Base-by-base conservation (phyloP, 1,140 invertebrate species). In the Trichogramma pretiosum region DNA sequence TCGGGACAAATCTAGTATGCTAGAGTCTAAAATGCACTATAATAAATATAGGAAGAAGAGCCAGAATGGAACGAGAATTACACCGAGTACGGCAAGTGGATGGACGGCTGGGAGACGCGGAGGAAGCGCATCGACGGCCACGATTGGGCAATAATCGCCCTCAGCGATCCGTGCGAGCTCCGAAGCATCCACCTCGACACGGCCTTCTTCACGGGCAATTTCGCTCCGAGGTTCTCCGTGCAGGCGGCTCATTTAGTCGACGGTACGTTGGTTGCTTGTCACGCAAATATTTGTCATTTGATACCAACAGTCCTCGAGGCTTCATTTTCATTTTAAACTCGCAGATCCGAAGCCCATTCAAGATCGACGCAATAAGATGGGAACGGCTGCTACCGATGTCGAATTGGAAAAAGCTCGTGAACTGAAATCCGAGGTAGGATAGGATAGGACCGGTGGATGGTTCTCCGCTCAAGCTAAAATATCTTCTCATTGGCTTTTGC, bases 31-130 rank as follows among this genome's bases (percentile, higher is more conserved):
- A n/a, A n/a, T n/a, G n/a, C n/a, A n/a, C n/a, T n/a, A n/a, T n/a
- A n/a, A n/a, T 43, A 30, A 22, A 52, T 33, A 46, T 38, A 68
- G 44, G 68, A 75, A n/a, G 58, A 62, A 3, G 74, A 76, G 10
- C 73, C 81, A 0, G 60, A 76, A 13, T 83, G 77, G 62, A 74
- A 77, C 33, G 67, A 74, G 14, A 77, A 77, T 33, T 82, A 76
- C 54, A 82, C 81, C 7, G 75, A 80, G 26, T 80, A 63, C 54
- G 81, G 82, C 1, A 83, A 83, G 60, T 81, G 77, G 79, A 83
- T 83, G 81, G 81, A 83, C 53, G 82, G 81, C 0, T 84, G 81
- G 82, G 81, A 83, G 63, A 83, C 80, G 0, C 62, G 80, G 28
- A 67, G 81, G 23, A 82, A 79, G 58, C 61, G 80, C 24, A 74